These are phyloP conservation scores for Varroa destructor DNA, from an alignment of 1,140 invertebrate genomes.

Conservation along the genomic window DNA sequence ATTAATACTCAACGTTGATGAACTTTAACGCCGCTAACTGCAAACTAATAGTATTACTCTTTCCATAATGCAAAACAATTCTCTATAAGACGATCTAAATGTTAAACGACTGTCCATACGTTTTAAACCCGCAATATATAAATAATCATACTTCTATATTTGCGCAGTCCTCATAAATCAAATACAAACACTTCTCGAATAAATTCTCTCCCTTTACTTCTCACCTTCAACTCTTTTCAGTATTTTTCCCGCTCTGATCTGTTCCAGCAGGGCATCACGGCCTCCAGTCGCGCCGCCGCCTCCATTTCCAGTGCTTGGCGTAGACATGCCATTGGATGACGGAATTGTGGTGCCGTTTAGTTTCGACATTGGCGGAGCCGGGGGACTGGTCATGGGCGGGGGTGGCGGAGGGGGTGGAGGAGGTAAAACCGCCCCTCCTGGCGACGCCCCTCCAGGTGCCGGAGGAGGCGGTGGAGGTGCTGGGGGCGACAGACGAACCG, in stretches of 20 bases:
- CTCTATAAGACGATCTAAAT: too few species aligned
- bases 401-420: slow-evolving; percentile 8
- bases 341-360: not conserved
- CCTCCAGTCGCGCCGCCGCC: not conserved
- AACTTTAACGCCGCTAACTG: too few species aligned
- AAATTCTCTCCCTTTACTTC: not conserved
- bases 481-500: not conserved
- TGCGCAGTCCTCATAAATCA: too few species aligned
- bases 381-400: not conserved
- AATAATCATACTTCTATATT: too few species aligned
- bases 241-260: not conserved
- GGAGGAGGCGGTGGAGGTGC: slow-evolving; percentile 3
- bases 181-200: too few species aligned
- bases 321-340: not conserved
- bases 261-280: slow-evolving; percentile 7
- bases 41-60: too few species aligned
- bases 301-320: not conserved
- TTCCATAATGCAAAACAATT: too few species aligned
- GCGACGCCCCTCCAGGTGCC: not conserved
- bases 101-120: too few species aligned
- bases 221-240: slow-evolving; percentile 6
- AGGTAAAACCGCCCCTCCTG: not conserved
- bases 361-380: not conserved
- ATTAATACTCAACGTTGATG: too few species aligned
- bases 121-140: too few species aligned